Conservation (phyloP, 2,797 vertebrate genomes). For the Phalloptychus januarius region DNA sequence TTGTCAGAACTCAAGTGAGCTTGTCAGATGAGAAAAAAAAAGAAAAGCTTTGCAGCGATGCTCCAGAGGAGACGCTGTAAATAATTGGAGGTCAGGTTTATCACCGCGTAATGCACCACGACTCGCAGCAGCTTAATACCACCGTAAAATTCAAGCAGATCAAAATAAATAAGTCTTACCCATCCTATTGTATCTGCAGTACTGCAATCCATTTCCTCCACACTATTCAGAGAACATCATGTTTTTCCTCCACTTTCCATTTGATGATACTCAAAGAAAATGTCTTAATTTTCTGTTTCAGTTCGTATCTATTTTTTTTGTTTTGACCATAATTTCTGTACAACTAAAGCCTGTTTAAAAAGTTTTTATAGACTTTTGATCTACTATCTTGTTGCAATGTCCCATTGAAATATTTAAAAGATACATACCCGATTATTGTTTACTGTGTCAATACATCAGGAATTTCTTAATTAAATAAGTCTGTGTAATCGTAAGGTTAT, state of each 20-base stretch:
- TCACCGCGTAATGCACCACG: neutral
- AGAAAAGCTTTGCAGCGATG: neutral
- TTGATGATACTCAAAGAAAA: neutral
- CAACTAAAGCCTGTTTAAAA: neutral
- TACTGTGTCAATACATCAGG: neutral
- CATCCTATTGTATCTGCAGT: conserved; percentile 1
- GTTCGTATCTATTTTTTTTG: neutral
- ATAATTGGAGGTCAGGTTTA: conserved; percentile 27
- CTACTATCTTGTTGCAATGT: neutral
- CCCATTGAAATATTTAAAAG: neutral
- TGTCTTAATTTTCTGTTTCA: neutral
- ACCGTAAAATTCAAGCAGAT: conserved; percentile 4
- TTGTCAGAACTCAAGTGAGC: neutral
- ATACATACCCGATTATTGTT: neutral
- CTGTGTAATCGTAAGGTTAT: no score
- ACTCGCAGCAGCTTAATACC: neutral
- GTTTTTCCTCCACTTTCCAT: neutral
- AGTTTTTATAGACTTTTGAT: neutral
- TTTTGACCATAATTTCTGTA: neutral
- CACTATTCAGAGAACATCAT: neutral
- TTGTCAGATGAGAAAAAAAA: neutral
- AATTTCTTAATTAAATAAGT: no score
- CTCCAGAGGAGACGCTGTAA: conserved; percentile 5
- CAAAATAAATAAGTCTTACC: conserved; percentile 12
- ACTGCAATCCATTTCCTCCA: neutral